phyloP scores from a whole-genome alignment of 2,113 vertebrate species.

The Acrocephalus kingi region DNA sequence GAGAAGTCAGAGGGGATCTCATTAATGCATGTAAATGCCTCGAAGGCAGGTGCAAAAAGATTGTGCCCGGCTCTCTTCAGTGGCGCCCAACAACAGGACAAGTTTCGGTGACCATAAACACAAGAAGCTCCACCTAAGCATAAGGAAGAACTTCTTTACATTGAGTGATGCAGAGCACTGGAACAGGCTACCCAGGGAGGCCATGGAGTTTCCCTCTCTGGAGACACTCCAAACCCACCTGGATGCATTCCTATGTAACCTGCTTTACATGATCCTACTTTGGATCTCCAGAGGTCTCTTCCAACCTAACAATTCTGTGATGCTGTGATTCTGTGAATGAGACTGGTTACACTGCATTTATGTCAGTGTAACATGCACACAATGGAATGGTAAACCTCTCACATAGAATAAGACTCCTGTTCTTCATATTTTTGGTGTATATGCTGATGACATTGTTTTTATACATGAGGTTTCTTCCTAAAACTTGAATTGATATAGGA shows the following conservation, averaged over 20 bases:
- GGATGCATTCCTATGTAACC: background rate
- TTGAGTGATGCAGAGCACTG: background rate
- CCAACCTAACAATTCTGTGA: background rate
- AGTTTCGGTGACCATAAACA: background rate
- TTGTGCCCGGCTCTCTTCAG: rapidly evolving
- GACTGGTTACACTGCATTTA: background rate
- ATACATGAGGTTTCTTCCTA: background rate
- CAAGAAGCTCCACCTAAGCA: background rate
- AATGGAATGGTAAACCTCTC: background rate
- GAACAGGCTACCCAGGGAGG: background rate
- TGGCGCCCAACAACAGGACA: rapidly evolving
- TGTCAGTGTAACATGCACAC: background rate
- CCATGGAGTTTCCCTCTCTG: background rate
- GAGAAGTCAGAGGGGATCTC: background rate
- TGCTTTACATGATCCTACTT: background rate
- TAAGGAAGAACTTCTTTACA: background rate
- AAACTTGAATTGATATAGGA: background rate
- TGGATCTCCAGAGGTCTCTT: background rate
- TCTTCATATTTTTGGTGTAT: background rate
- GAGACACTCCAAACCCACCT: background rate
- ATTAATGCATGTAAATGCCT: background rate
- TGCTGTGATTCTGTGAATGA: background rate
- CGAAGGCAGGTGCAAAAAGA: background rate
- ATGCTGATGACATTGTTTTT: background rate
- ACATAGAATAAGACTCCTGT: background rate